phyloP scores from a whole-genome alignment of 1,140 invertebrate genomes.

The Macrostomum lignano region DNA sequence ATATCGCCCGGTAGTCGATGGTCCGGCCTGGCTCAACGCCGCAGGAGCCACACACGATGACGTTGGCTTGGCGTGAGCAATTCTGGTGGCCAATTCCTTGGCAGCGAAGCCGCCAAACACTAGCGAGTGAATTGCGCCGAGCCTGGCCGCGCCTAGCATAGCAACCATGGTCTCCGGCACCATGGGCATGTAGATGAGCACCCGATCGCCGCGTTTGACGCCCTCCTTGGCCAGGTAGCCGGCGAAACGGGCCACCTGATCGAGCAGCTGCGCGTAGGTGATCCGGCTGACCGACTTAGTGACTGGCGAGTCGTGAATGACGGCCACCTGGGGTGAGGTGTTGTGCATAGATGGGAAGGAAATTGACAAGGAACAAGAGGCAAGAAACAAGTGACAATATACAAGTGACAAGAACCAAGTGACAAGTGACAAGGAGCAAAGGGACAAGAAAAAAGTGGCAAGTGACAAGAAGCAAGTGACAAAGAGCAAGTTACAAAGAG shows the following conservation, averaged over 20 bases:
- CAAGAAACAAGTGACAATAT: no score
- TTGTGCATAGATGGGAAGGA: no score
- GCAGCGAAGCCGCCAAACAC: slow-evolving; percentile 47
- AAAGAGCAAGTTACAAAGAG: no score
- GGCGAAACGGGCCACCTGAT: slow-evolving; percentile 33
- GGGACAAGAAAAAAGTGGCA: no score
- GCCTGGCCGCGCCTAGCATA: slow-evolving; percentile 67
- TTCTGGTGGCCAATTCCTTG: slow-evolving; percentile 48
- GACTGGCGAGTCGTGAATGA: slow-evolving; percentile 63
- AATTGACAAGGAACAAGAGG: no score
- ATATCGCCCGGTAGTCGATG: slow-evolving; percentile 55
- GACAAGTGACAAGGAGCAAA: no score
- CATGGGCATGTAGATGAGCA: slow-evolving; percentile 94
- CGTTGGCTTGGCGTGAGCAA: no score
- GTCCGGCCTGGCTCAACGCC: slow-evolving; percentile 57
- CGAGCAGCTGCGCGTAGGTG: slow-evolving; percentile 47
- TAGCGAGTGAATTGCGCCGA: slow-evolving; percentile 66
- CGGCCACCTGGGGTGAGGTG: no score
- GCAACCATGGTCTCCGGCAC: slow-evolving; percentile 69
- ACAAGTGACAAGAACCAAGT: no score
- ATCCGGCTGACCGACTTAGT: slow-evolving; percentile 40
- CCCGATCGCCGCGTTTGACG: slow-evolving; percentile 52
- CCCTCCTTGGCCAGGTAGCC: slow-evolving; percentile 12
- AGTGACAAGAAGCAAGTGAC: no score
- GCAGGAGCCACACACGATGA: no score